A percentile compares a stretch with the other conserved stretches of the same genome.
Conservation (phyloP, 2,797 vertebrate genomes). For the Tamandua tetradactyla region DNA sequence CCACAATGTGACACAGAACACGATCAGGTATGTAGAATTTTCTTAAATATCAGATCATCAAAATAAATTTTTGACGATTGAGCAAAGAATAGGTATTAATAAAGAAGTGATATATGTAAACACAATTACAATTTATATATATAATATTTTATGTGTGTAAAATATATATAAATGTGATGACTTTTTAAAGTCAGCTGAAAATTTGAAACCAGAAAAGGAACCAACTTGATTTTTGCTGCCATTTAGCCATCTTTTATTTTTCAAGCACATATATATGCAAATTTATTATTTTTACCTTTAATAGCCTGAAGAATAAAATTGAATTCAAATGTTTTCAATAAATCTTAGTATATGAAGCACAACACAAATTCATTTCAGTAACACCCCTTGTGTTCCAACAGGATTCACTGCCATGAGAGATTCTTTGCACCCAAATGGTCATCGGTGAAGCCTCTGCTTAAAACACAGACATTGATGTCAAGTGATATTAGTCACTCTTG, state of each 20-base stretch:
- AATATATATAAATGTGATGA: too few species aligned
- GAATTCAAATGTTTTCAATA: neutral
- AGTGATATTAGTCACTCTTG: neutral
- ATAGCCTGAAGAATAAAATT: neutral
- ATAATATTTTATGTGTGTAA: neutral
- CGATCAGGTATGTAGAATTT: slow-evolving; percentile 59
- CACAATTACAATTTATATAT: neutral
- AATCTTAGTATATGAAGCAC: neutral
- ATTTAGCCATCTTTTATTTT: too few species aligned
- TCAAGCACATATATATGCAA: too few species aligned
- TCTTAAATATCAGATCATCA: neutral
- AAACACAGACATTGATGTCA: neutral
- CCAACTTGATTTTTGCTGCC: too few species aligned
- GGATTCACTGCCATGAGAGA: neutral
- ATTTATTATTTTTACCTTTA: neutral
- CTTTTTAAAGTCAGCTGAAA: too few species aligned
- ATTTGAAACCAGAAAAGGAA: too few species aligned
- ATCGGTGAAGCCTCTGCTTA: neutral
- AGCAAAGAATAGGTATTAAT: neutral
- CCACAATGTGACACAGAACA: neutral
- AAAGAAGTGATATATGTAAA: neutral
- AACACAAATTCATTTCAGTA: neutral
- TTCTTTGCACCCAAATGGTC: neutral
- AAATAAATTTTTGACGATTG: neutral
- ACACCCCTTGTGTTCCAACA: neutral